Evolutionary conservation across 1,140 invertebrate genomes (phyloP), one percentile per base, ranked within the genome.

Genomic region (Parapsyche elsis): DNA sequence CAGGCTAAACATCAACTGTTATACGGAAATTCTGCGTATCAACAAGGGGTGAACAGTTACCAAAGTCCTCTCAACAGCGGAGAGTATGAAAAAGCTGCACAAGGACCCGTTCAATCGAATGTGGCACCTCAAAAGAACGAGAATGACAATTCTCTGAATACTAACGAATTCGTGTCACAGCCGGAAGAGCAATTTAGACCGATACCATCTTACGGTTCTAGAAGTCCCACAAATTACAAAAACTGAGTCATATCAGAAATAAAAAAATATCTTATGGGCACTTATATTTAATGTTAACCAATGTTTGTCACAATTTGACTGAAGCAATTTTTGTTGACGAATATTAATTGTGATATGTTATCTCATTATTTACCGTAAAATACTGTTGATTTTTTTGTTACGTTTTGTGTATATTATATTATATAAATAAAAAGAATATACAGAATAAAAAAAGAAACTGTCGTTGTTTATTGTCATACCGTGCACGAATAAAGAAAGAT

Each of bases 1-100:
- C 88, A 89, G 83, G 82, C 85, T 0, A 89, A 88, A 71, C 88
- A 88, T 67, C 85, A 82, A 67, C 83, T 86, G 53, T 79, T 85
- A 0, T 86, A 87, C 76, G 85, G 85, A 46, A 78, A 80, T 46
- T 78, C 84, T 14, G 49, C 46, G 9, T 59, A 45, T 70, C 76
- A 81, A 67, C 73, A 67, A 46, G 24, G 9, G 38, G 64, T 24
- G 45, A 76, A 49, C 75, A 80, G 44, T 38, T 76, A 81, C 46
- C 76, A 79, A 64, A 19, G 53, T 64, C 26, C 80, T 21, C 49
- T 81, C 5, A 81, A 83, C 19, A 59, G 78, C 5, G 53, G 77
- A 14, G 88, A 88, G 16, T 88, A 87, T 76, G 87, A 88, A 5
- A 88, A 88, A 61, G 53, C 82, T 5, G 85, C 85, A 70, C 78